Conservation (phyloP, 2,888 invertebrate genomes). For the Agrochola lychnidis region DNA sequence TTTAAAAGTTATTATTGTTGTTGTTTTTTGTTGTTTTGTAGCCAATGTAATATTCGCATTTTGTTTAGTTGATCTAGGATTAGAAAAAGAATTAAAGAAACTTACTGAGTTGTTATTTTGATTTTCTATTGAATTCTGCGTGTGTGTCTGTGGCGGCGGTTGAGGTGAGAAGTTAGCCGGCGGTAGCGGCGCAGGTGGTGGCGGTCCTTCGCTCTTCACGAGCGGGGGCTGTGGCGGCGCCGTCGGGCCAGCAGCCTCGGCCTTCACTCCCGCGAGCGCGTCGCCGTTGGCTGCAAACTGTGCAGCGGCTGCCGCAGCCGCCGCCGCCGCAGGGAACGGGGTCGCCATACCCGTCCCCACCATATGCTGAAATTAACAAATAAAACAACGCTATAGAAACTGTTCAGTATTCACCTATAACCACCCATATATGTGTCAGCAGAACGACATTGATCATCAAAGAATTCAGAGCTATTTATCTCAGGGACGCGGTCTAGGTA, state of each 20-base stretch:
- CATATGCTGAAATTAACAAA: constrained; percentile 95
- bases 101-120: constrained; percentile 88
- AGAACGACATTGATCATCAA: constrained; percentile 70
- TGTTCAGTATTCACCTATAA: constrained; percentile 23
- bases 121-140: constrained; percentile 91
- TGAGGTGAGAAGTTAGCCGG: constrained; percentile 88
- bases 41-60: background rate
- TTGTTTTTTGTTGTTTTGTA: too few species aligned
- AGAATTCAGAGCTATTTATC: constrained; percentile 74
- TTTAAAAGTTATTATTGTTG: constrained; percentile 9
- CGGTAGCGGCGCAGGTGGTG: constrained; percentile 84
- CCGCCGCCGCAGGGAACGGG: constrained; percentile 93
- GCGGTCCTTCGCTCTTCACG: constrained; percentile 90
- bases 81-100: constrained; percentile 46
- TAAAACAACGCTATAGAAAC: constrained; percentile 41
- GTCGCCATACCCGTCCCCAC: constrained; percentile 97
- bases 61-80: too few species aligned
- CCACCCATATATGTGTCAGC: constrained; percentile 59
- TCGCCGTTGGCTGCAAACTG: constrained; percentile 90
- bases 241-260: constrained; percentile 84
- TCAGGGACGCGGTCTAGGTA: constrained; percentile 80
- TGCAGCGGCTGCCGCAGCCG: constrained; percentile 91
- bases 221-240: constrained; percentile 84
- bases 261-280: constrained; percentile 89
- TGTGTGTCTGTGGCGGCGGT: constrained; percentile 83